Base-by-base conservation (phyloP, 2,888 invertebrate genomes). In the Andrena chrysosceles region DNA sequence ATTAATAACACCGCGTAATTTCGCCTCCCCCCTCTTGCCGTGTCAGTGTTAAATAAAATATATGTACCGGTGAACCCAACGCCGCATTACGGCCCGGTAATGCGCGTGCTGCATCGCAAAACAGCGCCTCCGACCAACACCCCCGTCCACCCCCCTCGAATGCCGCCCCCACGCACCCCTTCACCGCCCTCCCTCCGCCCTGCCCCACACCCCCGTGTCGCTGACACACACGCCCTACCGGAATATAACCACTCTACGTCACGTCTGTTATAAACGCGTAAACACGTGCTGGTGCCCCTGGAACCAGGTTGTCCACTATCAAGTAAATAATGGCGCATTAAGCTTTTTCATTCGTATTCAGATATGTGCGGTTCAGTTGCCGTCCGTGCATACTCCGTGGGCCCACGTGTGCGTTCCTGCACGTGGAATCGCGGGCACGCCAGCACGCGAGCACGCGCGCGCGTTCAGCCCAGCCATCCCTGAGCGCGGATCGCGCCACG, bases 311-410 rank as follows among this genome's bases (percentile, higher is more conserved):
- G 93, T 93, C 93, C 93, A 92, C 93, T 92, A 92, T 92, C 92
- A 89, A 92, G 92, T 93, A 93, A 93, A 94, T 93, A 93, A 94
- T 93, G 93, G 93, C 91, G 90, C 93, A 93, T 93, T 93, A 92
- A 93, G 91, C 91, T 93, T 93, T 93, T 93, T 93, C 92, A 91
- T 93, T 92, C 92, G 87, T 77, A 86, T 86, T 85, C 85, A 75
- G 85, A 81, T 83, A 83, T 87, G 83, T 85, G 81, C 77, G 73
- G 87, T 75, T 79, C 82, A 49, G 73, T 33, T 54, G 48, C 71
- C 52, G 84, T 73, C 48, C 67, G 78, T 74, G 77, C 72, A 67
- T 75, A 60, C 67, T n/a, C 56, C 62, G 23, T 33, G 13, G 52
- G 64, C 79, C 80, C 80, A 78, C 84, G 86, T 76, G 73, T 73